phyloP scores from a whole-genome alignment of 2,797 vertebrate species.

The Cynopterus sphinx region DNA sequence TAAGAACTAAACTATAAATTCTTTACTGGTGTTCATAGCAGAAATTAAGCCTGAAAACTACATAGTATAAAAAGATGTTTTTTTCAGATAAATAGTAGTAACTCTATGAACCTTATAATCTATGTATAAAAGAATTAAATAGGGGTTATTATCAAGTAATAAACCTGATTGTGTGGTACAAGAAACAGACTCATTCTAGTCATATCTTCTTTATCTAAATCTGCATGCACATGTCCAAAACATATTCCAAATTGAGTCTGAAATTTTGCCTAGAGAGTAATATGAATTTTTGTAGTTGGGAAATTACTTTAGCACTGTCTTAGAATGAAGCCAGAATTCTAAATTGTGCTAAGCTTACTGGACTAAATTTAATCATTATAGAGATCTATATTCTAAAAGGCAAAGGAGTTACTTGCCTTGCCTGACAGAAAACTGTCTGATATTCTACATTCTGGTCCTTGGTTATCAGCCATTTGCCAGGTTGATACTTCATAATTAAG shows the following conservation, averaged over 20 bases:
- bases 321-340: constrained; percentile 53
- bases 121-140: neutral
- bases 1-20: neutral
- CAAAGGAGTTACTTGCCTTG: constrained; percentile 1
- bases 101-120: neutral
- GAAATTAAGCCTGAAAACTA: neutral
- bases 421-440: neutral
- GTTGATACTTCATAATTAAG: neutral
- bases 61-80: neutral
- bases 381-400: constrained; percentile 9
- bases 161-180: neutral
- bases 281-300: constrained; percentile 42
- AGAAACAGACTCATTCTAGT: neutral
- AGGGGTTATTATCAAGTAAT: neutral
- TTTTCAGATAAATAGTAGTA: neutral
- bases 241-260: constrained; percentile 45
- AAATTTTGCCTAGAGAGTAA: constrained; percentile 57
- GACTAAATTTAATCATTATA: constrained; percentile 12
- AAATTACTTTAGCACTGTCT: constrained; percentile 60
- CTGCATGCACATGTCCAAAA: neutral
- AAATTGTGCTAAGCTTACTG: constrained; percentile 38
- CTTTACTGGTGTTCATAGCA: neutral
- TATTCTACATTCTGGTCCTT: neutral
- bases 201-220: constrained; percentile 41
- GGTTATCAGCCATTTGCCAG: neutral